phyloP scores from a whole-genome alignment of 2,888 invertebrate genomes.

The Folsomia candida region DNA sequence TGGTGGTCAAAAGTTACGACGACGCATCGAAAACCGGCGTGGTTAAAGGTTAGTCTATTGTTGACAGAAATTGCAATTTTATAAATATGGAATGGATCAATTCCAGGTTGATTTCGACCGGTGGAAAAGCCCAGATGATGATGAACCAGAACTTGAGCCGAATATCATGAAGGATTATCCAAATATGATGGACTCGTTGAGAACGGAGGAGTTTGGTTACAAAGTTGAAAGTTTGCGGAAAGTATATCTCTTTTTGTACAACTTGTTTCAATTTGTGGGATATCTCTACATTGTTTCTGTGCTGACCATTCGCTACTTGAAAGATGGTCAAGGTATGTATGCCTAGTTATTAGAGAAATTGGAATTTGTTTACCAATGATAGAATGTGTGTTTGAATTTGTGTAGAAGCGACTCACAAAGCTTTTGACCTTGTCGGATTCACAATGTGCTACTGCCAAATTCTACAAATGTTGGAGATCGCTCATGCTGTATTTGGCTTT shows the following conservation, averaged over 20 bases:
- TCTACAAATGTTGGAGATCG: slow-evolving; percentile 78
- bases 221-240: slow-evolving; percentile 66
- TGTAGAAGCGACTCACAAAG: slow-evolving; percentile 64
- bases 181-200: slow-evolving; percentile 58
- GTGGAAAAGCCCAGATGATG: slow-evolving; percentile 77
- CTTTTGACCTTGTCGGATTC: slow-evolving; percentile 71
- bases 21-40: slow-evolving; percentile 78
- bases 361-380: background rate
- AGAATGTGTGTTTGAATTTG: too few relatives aligned
- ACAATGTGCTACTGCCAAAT: slow-evolving; percentile 78
- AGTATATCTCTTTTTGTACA: slow-evolving; percentile 83
- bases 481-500: slow-evolving; percentile 86
- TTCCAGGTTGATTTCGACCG: slow-evolving; percentile 80
- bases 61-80: too few relatives aligned
- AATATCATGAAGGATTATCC: slow-evolving; percentile 76
- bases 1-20: slow-evolving; percentile 85
- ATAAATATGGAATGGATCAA: background rate
- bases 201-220: slow-evolving; percentile 52
- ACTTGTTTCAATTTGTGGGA: slow-evolving; percentile 83
- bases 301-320: slow-evolving; percentile 70
- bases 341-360: background rate
- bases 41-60: slow-evolving; percentile 84
- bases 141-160: slow-evolving; percentile 64
- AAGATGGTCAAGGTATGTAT: slow-evolving; percentile 65
- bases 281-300: slow-evolving; percentile 73